A percentile compares a stretch with the other conserved stretches of the same genome.
phyloP scores from a whole-genome alignment of 2,113 vertebrate species.

The Rhagologus leucostigma region DNA sequence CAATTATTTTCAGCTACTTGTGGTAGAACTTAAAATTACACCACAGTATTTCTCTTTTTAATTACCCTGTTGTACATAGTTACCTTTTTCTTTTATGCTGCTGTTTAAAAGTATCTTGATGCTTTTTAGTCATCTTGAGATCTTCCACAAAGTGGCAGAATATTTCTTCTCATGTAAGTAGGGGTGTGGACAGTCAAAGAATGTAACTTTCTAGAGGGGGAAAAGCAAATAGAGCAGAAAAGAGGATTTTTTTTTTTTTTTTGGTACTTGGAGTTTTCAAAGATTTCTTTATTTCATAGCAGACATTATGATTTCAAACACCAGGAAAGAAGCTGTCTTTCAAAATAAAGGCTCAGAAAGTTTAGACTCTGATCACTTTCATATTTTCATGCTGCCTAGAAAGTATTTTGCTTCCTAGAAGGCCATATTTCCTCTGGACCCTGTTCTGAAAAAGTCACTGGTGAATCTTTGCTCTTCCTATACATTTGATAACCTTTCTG shows the following conservation, averaged over 20 bases:
- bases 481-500: background rate
- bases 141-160: slow-evolving; percentile 61
- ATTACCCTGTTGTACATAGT: slow-evolving; percentile 40
- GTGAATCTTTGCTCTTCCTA: background rate
- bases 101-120: slow-evolving; percentile 61
- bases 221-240: slow-evolving; percentile 69
- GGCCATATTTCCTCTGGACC: background rate
- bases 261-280: background rate
- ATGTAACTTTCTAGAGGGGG: slow-evolving; percentile 65
- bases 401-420: slow-evolving; percentile 1
- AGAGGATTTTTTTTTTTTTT: slow-evolving; percentile 49
- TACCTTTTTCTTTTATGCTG: slow-evolving; percentile 61
- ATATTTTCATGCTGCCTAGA: slow-evolving; percentile 9
- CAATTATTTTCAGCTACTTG: background rate
- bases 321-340: slow-evolving; percentile 47
- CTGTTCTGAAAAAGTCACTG: background rate
- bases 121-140: slow-evolving; percentile 63
- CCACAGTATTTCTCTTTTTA: background rate
- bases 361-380: slow-evolving; percentile 64
- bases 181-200: slow-evolving; percentile 67
- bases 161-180: slow-evolving; percentile 64
- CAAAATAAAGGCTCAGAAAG: slow-evolving; percentile 34
- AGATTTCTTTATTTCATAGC: slow-evolving; percentile 68
- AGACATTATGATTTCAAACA: background rate
- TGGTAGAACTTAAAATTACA: background rate